These are phyloP conservation scores for Premnoplex brunnescens DNA, from an alignment of 2,797 vertebrate species.

Conservation along the genomic window DNA sequence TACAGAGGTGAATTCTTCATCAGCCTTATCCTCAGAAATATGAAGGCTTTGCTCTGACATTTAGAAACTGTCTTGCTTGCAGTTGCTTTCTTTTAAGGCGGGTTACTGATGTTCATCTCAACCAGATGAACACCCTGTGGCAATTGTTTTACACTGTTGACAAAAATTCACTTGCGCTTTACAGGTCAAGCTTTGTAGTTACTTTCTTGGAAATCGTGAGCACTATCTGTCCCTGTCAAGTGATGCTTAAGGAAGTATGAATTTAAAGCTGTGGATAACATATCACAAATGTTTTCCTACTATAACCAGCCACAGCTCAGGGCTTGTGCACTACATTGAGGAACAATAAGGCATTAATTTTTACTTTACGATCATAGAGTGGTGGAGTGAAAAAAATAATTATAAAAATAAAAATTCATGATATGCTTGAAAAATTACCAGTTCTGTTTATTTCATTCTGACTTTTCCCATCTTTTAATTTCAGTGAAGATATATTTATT, in stretches of 20 bases:
- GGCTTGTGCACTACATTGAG: background rate
- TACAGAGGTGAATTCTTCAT: background rate
- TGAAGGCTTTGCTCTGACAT: background rate
- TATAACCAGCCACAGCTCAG: background rate
- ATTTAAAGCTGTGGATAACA: background rate
- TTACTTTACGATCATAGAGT: background rate
- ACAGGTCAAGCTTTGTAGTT: accelerated
- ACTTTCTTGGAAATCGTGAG: background rate
- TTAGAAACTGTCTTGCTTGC: background rate
- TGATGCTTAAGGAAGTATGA: background rate
- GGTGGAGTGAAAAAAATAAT: background rate
- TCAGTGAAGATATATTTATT: background rate
- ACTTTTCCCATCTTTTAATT: background rate
- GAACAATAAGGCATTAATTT: background rate
- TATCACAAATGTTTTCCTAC: background rate
- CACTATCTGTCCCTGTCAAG: background rate
- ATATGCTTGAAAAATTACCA: background rate
- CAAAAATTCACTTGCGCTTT: background rate
- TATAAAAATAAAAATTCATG: background rate
- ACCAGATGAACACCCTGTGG: background rate
- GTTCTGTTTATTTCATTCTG: background rate
- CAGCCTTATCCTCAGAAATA: background rate
- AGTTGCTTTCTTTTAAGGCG: background rate
- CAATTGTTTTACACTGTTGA: background rate
- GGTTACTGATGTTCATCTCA: background rate